A percentile compares a stretch with the other conserved stretches of the same genome.
phyloP scores from a whole-genome alignment of 2,113 vertebrate species.

The Gulo gulo region DNA sequence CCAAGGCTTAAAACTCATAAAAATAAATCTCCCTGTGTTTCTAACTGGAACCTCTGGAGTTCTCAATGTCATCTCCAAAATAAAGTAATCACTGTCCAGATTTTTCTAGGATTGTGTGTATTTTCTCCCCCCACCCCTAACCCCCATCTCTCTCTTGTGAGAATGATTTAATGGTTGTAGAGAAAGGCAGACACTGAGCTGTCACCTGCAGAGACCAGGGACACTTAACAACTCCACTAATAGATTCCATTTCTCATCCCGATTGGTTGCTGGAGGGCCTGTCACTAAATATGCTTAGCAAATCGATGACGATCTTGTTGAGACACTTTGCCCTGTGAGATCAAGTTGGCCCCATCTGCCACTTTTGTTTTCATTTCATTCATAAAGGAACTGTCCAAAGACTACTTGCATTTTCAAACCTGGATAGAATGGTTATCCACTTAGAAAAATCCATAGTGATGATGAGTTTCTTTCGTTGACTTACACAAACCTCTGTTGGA shows the following conservation, averaged over 20 bases:
- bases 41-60: constrained; percentile 37
- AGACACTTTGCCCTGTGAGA: background rate
- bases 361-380: background rate
- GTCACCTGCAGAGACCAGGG: constrained; percentile 19
- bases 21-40: constrained; percentile 65
- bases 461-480: background rate
- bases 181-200: background rate
- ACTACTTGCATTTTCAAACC: background rate
- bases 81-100: constrained; percentile 6
- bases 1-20: constrained; percentile 50
- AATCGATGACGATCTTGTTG: background rate
- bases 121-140: rapidly evolving
- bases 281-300: background rate
- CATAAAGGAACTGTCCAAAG: background rate
- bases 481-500: background rate
- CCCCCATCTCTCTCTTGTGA: background rate
- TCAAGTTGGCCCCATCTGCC: background rate
- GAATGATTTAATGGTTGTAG: constrained; percentile 42
- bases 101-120: background rate
- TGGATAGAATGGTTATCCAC: background rate
- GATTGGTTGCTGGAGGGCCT: constrained; percentile 51
- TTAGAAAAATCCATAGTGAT: background rate
- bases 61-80: constrained; percentile 55
- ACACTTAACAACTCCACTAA: background rate
- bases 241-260: constrained; percentile 27